Evolutionary conservation across 2,113 vertebrate genomes (phyloP), one percentile per base, ranked within the genome.

Genomic region (Morone saxatilis): DNA sequence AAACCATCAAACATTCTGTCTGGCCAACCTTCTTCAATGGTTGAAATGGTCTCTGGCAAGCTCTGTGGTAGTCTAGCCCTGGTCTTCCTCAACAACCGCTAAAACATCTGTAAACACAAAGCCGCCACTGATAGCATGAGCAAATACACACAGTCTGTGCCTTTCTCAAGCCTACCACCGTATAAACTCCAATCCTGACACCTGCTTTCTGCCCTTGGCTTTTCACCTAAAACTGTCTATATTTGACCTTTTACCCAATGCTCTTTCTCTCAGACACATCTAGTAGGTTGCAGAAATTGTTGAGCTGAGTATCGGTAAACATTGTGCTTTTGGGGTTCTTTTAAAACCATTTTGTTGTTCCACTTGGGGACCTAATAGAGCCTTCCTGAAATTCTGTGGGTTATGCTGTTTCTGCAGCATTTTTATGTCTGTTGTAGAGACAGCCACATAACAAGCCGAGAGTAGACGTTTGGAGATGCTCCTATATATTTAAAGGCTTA

Each of bases 401-500:
- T 75, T 45, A 7, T 47, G 11, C 22, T 81, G 38, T 73, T 43
- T 62, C 65, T 76, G 61, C 59, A 51, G 25, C 47, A 71, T 70
- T 80, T 88, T 74, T 89, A 80, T 83, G 57, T 81, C 73, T 80
- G 61, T 80, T 90, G 81, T 85, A 53, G 60, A 68, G 38, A 14
- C 25, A 74, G 81, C 90, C 90, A 17, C 89, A 72, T 72, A 70
- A 91, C 88, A 92, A 88, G 78, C 78, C 76, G 7, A 81, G 71
- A 78, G 86, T 62, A 85, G 60, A 74, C 9, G 14, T 80, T 81
- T 76, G 84, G 81, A 86, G 71, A 84, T 22, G 57, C 72, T 83
- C 57, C 85, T 85, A 40, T 92, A 22, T 91, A 89, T 88, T 94
- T 93, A 91, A 91, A 80, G 93, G 86, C 66, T 90, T 71, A 86